Conservation (phyloP, 1,140 invertebrate genomes). For the Cheumatopsyche charites region DNA sequence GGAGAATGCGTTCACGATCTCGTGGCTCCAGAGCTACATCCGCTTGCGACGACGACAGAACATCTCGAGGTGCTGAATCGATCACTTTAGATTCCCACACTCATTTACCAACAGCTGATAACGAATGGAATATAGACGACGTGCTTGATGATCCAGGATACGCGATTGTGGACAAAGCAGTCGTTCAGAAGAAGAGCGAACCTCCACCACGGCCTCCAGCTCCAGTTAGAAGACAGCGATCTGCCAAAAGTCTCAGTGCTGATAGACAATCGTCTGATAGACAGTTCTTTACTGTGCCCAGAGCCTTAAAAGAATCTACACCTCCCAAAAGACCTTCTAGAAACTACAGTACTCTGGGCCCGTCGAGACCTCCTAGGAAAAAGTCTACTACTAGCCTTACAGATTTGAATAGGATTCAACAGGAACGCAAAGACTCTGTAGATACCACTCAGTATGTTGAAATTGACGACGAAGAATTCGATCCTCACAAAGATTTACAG, state of each 20-base stretch:
- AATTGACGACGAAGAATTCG: constrained; percentile 63
- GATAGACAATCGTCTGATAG: constrained; percentile 47
- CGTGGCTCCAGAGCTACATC: constrained; percentile 65
- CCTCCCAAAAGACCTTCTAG: constrained; percentile 60
- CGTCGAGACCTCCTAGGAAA: constrained; percentile 63
- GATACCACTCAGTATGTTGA: constrained; percentile 66
- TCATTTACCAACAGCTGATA: constrained; percentile 53
- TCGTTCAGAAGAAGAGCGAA: constrained; percentile 58
- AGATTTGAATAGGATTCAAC: constrained; percentile 54
- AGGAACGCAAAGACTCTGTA: constrained; percentile 48
- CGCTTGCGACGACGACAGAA: constrained; percentile 70
- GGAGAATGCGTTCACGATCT: constrained; percentile 55
- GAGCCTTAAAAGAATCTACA: constrained; percentile 57
- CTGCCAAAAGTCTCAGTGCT: constrained; percentile 52
- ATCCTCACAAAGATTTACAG: constrained; percentile 64
- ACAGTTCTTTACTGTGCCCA: constrained; percentile 63
- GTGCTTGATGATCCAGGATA: constrained; percentile 68
- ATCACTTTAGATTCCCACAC: constrained; percentile 59
- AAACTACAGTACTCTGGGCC: constrained; percentile 73
- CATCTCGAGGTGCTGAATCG: constrained; percentile 73
- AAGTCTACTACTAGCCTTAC: constrained; percentile 62
- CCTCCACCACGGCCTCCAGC: constrained; percentile 64
- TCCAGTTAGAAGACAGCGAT: constrained; percentile 61
- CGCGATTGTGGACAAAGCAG: constrained; percentile 68
- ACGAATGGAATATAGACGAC: constrained; percentile 58